A percentile compares a stretch with the other conserved stretches of the same genome.
phyloP scores from a whole-genome alignment of 2,113 vertebrate genomes.

The Bothrops jararaca region DNA sequence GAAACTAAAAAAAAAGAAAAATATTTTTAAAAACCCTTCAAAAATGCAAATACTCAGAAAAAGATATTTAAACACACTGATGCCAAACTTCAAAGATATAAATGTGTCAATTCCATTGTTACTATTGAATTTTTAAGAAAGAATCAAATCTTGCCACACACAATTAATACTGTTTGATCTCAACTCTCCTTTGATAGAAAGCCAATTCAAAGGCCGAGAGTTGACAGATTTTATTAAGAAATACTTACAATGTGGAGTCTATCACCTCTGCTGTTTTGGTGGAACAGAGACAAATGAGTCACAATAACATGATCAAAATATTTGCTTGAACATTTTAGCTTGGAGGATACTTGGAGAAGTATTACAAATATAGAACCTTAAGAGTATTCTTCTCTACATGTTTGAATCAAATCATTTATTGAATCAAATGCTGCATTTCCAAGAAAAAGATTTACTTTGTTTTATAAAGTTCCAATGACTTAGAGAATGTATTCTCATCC shows the following conservation, averaged over 20 bases:
- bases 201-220: background rate
- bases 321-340: background rate
- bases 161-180: background rate
- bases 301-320: constrained; percentile 12
- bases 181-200: background rate
- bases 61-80: background rate
- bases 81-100: background rate
- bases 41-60: background rate
- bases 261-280: constrained; percentile 17
- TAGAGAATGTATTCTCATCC: background rate
- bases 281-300: constrained; percentile 49
- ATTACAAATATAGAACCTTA: background rate
- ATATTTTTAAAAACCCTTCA: background rate
- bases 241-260: constrained; percentile 27
- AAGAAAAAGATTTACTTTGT: background rate
- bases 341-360: background rate
- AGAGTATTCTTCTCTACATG: background rate
- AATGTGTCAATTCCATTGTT: background rate
- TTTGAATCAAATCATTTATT: background rate
- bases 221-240: background rate
- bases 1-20: background rate
- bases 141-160: background rate
- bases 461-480: background rate
- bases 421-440: background rate
- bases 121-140: background rate